Conservation (phyloP, 2,888 invertebrate genomes). For the Podotricha telesiphe region DNA sequence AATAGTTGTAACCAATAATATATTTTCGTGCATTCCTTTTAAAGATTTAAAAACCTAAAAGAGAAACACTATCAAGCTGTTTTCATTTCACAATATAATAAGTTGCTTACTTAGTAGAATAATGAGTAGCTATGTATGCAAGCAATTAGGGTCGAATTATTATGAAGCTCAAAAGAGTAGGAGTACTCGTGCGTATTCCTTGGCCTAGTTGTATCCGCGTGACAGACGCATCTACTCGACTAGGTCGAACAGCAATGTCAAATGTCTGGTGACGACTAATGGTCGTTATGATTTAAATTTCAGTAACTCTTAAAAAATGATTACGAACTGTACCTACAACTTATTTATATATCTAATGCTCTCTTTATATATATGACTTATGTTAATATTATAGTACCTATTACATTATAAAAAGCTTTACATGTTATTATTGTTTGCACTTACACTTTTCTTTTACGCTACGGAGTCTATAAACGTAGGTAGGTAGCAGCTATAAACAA, state of each 20-base stretch:
- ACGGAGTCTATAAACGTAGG: background rate
- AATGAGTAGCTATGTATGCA: slow-evolving; percentile 19
- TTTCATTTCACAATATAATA: background rate
- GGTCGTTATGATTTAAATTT: background rate
- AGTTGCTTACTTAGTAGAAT: background rate
- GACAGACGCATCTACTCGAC: slow-evolving; percentile 63
- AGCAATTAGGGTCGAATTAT: slow-evolving; percentile 29
- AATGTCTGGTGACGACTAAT: slow-evolving; percentile 40
- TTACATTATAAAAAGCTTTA: too few species aligned
- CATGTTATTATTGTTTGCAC: too few species aligned
- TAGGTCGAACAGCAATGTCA: slow-evolving; percentile 49
- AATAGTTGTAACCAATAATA: too few species aligned
- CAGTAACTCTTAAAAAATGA: background rate
- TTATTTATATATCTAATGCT: background rate
- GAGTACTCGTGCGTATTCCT: slow-evolving; percentile 67
- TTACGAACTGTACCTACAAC: background rate
- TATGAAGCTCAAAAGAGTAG: slow-evolving; percentile 52
- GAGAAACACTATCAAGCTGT: background rate
- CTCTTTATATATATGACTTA: too few species aligned
- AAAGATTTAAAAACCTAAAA: background rate
- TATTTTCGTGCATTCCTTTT: background rate
- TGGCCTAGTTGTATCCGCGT: slow-evolving; percentile 71
- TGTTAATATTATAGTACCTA: too few species aligned
- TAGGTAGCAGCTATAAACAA: background rate
- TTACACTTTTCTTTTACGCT: too few species aligned